Percentiles rank a stretch among this genome's conserved stretches.
phyloP scores from a whole-genome alignment of 92 coral and sea anemone genomes.

The Isaurus tuberculatus region DNA sequence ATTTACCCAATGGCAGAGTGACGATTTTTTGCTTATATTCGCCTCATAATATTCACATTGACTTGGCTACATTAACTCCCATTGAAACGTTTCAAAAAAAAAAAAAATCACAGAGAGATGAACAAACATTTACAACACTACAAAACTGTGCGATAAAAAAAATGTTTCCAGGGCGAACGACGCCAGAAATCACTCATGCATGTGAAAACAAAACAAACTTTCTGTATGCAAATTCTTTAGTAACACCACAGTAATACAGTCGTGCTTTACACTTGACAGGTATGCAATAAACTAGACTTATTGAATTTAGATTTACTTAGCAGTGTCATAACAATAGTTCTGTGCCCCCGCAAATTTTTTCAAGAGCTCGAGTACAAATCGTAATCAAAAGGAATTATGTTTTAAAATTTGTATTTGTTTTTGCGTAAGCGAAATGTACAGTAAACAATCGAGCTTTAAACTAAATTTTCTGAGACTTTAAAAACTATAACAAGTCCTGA shows the following conservation, averaged over 20 bases:
- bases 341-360: background rate
- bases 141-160: background rate
- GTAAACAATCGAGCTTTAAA: no score
- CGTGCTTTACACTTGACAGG: background rate
- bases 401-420: no score
- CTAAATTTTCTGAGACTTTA: no score
- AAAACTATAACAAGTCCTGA: no score
- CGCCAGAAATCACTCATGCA: slow-evolving; percentile 22
- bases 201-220: slow-evolving; percentile 19
- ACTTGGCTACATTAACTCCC: background rate
- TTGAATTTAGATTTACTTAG: background rate
- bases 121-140: background rate
- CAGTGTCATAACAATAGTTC: background rate
- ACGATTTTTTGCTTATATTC: background rate
- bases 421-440: no score
- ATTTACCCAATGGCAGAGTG: background rate
- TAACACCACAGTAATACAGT: background rate
- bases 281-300: background rate
- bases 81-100: background rate
- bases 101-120: background rate
- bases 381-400: no score
- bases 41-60: background rate
- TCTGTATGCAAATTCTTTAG: slow-evolving; percentile 12
- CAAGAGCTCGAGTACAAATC: background rate
- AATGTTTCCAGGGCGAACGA: slow-evolving; percentile 29